Conservation (phyloP, 1,140 invertebrate species). For the Drosophila trapezifrons region DNA sequence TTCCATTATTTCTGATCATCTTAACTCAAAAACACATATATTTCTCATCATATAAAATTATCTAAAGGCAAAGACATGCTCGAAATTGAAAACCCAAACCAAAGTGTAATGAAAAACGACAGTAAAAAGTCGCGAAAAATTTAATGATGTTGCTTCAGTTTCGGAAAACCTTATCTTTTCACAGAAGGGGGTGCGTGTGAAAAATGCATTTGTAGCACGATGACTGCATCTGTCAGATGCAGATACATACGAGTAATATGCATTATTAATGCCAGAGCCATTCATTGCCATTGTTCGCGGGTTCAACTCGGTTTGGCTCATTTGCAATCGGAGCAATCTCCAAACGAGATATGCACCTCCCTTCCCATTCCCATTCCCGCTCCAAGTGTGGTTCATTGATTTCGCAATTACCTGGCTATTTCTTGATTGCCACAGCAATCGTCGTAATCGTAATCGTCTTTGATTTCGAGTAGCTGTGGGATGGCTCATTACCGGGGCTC, state of each 20-base stretch:
- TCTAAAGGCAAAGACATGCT: not conserved
- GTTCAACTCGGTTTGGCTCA: constrained; percentile 50
- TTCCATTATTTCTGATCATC: no score
- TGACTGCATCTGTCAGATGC: constrained; percentile 54
- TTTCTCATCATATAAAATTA: not conserved
- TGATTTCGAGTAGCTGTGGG: constrained; percentile 43
- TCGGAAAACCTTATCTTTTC: constrained; percentile 41
- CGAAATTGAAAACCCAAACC: not conserved
- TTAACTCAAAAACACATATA: not conserved
- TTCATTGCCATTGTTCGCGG: constrained; percentile 55
- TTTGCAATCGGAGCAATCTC: constrained; percentile 38
- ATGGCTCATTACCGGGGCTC: constrained; percentile 47
- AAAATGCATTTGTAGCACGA: constrained; percentile 49
- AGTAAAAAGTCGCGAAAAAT: constrained; percentile 1
- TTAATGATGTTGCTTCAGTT: constrained; percentile 40
- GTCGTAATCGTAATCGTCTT: constrained; percentile 30
- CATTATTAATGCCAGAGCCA: constrained; percentile 58
- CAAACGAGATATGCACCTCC: constrained; percentile 9
- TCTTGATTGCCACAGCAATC: constrained; percentile 32
- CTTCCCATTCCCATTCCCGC: constrained; percentile 10
- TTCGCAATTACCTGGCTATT: constrained; percentile 51
- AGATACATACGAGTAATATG: constrained; percentile 17
- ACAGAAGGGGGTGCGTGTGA: constrained; percentile 62
- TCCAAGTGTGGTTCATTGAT: constrained; percentile 58
- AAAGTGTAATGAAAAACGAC: not conserved